Conservation (phyloP, 2,888 invertebrate genomes). For the Folsomia candida region DNA sequence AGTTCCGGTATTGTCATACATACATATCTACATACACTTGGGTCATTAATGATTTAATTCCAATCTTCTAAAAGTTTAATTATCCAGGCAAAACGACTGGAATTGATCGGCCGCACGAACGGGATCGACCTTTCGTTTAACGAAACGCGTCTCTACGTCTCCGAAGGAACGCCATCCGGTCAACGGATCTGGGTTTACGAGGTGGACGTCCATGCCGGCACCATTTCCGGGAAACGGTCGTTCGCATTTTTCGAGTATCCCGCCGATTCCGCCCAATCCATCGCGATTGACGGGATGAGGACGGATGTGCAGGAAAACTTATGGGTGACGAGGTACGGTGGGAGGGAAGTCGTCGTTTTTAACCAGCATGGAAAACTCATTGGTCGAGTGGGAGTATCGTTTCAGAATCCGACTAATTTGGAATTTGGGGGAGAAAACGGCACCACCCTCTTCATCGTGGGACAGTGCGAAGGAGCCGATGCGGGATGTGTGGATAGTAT, state of each 20-base stretch:
- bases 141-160: constrained; percentile 32
- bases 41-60: no score
- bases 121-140: constrained; percentile 45
- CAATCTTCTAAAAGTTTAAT: constrained; percentile 29
- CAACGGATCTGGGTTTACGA: constrained; percentile 43
- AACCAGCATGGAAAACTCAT: constrained; percentile 24
- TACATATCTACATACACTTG: no score
- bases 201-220: constrained; percentile 26
- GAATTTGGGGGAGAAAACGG: constrained; percentile 39
- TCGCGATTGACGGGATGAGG: constrained; percentile 43
- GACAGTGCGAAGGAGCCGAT: constrained; percentile 27
- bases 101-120: constrained; percentile 42
- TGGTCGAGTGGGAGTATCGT: constrained; percentile 34
- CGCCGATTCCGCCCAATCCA: constrained; percentile 17
- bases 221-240: constrained; percentile 29
- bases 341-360: constrained; percentile 34
- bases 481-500: constrained; percentile 41
- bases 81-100: constrained; percentile 32
- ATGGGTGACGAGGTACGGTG: constrained; percentile 39
- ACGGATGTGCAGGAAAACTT: constrained; percentile 34
- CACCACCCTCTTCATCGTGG: constrained; percentile 37
- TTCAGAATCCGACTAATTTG: constrained; percentile 43
- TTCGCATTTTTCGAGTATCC: constrained; percentile 37
- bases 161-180: constrained; percentile 25
- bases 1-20: no score